phyloP scores from a whole-genome alignment of 2,113 vertebrate species.

The Suricata suricatta region DNA sequence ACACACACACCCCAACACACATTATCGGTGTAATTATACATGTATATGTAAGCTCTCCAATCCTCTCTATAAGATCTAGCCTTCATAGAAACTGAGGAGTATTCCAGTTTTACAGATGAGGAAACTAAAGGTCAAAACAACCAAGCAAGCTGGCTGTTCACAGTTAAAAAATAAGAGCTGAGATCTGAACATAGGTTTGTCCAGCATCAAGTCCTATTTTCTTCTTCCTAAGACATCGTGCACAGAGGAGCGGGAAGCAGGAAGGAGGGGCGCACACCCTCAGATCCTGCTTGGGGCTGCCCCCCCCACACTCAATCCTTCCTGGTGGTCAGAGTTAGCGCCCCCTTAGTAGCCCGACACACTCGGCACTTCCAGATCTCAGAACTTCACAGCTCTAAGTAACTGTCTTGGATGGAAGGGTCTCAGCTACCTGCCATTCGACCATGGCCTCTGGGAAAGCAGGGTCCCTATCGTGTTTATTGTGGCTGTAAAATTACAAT shows the following conservation, averaged over 20 bases:
- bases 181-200: neutral
- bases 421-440: neutral
- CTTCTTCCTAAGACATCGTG: neutral
- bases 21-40: neutral
- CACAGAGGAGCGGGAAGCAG: neutral
- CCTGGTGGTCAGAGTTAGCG: neutral
- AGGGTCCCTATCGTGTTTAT: neutral
- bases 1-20: neutral
- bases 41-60: neutral
- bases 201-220: neutral
- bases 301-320: neutral
- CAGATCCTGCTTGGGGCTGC: neutral
- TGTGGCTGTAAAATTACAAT: neutral
- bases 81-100: neutral
- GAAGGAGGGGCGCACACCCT: neutral
- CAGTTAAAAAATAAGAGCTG: neutral
- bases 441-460: neutral
- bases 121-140: slow-evolving; percentile 8
- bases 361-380: neutral
- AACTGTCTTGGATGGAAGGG: neutral
- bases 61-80: neutral
- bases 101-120: neutral
- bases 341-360: neutral
- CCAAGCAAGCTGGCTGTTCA: neutral
- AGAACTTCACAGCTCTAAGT: neutral